Evolutionary conservation across 1,140 invertebrate genomes (phyloP), one percentile per base, ranked within the genome.

Genomic region (Planococcus citri): DNA sequence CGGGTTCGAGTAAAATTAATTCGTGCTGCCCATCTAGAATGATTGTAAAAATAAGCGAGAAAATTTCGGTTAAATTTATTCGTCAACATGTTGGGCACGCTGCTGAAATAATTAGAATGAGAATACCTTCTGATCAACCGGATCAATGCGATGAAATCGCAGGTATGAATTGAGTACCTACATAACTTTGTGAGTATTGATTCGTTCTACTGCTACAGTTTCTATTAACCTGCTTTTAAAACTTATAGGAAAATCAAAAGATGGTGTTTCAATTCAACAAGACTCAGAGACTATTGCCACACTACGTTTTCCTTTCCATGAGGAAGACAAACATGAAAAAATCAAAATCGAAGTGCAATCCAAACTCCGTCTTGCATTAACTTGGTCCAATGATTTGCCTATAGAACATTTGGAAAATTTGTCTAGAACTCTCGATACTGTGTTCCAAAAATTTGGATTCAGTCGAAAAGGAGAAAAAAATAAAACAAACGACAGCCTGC

Each of bases 231-330:
- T 17, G 22, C n/a, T 17, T 67, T 37, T 41, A 1, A 38, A 17
- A 12, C n/a, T 69, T 69, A n/a, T n/a, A 70, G 69, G 41, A 3
- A 70, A 70, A 21, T 60, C 58, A 27, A 70, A 60, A 61, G 57
- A 61, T 41, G 69, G 27, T 20, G 41, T 69, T 21, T 27, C 69
- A 1, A 38, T 69, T 33, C 29, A n/a, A 58, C 14, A 29, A 20
- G 57, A 57, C n/a, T 57, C 27, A 69, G 38, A n/a, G n/a, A n/a
- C n/a, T n/a, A n/a, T n/a, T n/a, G n/a, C n/a, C n/a, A n/a, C n/a
- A n/a, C n/a, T n/a, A n/a, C n/a, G n/a, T n/a, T n/a, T n/a, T n/a
- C n/a, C n/a, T n/a, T n/a, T n/a, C n/a, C n/a, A n/a, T n/a, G n/a
- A n/a, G n/a, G n/a, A n/a, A n/a, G n/a, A n/a, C n/a, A n/a, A n/a